A percentile compares a stretch with the other conserved stretches of the same genome.
phyloP scores from a whole-genome alignment of 2,797 vertebrate species.

The Schizopygopsis malacanthus region DNA sequence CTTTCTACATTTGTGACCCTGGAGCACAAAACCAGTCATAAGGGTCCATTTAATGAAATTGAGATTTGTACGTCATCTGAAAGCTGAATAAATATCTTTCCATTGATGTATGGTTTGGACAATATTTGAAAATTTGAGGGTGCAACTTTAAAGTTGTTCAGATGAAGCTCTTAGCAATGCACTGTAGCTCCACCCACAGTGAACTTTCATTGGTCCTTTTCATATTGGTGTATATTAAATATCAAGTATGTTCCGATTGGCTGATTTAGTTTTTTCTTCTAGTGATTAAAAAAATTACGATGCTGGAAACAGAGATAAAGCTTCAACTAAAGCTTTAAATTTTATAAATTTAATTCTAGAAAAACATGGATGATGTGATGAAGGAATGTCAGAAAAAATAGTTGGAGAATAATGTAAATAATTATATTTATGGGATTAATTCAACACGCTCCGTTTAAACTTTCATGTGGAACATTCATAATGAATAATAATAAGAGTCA shows the following conservation, averaged over 20 bases:
- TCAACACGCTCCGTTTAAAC: neutral
- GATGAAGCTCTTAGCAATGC: too few relatives aligned
- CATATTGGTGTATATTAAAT: neutral
- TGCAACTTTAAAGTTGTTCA: too few relatives aligned
- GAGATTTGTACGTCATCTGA: too few relatives aligned
- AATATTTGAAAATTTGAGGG: too few relatives aligned
- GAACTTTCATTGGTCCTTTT: neutral
- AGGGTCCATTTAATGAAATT: too few relatives aligned
- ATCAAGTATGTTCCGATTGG: neutral
- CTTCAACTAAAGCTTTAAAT: neutral
- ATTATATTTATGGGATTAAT: neutral
- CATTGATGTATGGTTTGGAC: too few relatives aligned
- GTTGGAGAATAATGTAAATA: neutral
- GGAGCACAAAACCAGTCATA: too few relatives aligned
- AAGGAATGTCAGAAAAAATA: neutral
- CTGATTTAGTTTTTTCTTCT: neutral
- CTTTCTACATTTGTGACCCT: too few relatives aligned
- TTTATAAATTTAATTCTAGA: neutral
- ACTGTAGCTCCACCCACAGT: neutral
- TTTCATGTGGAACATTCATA: neutral
- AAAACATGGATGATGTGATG: neutral
- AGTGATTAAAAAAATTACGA: too few relatives aligned
- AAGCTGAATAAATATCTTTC: too few relatives aligned
- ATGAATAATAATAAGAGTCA: neutral
- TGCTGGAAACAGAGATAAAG: neutral